Evolutionary conservation across 2,113 vertebrate species (phyloP).

Genomic region (Burhinus oedicnemus): DNA sequence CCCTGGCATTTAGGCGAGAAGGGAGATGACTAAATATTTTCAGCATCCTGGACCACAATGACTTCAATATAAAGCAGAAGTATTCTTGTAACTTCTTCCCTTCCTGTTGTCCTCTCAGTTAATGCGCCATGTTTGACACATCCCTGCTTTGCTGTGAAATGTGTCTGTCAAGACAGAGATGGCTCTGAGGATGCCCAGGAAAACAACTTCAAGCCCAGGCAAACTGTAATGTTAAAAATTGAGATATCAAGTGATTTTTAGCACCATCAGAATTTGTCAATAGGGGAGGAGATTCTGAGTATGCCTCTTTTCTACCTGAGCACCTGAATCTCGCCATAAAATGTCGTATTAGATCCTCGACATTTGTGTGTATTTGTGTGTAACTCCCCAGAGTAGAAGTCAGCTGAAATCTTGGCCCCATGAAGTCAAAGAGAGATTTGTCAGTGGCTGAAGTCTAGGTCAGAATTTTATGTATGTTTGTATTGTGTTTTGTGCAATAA

Average conservation of each 20-base stretch:
- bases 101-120: background rate
- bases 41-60: background rate
- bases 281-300: background rate
- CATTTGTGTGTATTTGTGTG: background rate
- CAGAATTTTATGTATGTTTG: background rate
- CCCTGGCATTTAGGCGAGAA: background rate
- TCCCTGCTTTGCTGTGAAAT: background rate
- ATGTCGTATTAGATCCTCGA: accelerated
- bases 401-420: background rate
- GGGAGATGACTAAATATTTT: background rate
- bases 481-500: background rate
- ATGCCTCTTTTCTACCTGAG: background rate
- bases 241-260: background rate
- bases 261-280: background rate
- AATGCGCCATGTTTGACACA: accelerated
- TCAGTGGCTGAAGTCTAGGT: background rate
- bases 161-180: background rate
- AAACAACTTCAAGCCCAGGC: background rate
- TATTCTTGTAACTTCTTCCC: background rate
- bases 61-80: background rate
- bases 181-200: background rate
- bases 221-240: background rate
- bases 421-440: background rate
- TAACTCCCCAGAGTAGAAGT: background rate
- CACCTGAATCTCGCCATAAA: background rate